Base-by-base conservation (phyloP, 2,888 invertebrate genomes). In the Himalopsyche tibetana region DNA sequence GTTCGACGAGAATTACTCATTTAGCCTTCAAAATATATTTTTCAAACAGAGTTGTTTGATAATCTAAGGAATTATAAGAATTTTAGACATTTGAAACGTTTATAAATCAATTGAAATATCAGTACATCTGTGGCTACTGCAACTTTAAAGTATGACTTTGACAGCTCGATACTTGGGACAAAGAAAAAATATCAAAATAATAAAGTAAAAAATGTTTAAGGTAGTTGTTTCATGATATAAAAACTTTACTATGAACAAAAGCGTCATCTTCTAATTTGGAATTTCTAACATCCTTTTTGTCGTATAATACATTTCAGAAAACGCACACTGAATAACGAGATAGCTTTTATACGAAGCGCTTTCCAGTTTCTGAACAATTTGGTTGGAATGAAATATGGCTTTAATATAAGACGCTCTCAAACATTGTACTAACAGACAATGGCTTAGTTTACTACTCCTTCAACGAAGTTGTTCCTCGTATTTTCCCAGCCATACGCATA, bases 371-470 rank as follows among this genome's bases (percentile, higher is more conserved):
- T 63, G 19, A 63, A 63, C 63, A 63, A 63, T 63, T 63, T 63
- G 63, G 63, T 19, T 63, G 28, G 63, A 63, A 63, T 63, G 63
- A 63, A 63, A 63, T 63, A 63, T 63, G 19, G 63, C 19, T 63
- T 63, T 63, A 63, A 63, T 63, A 63, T 63, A 63, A 63, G 63
- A 63, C 63, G 63, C 63, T 63, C 19, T 63, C 19, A n/a, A 63
- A 63, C 63, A 63, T 63, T 63, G 63, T 63, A 19, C 63, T 63
- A 63, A 63, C 63, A 63, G 63, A 63, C 63, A 63, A 63, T 63
- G 28, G 63, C 63, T 63, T 63, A 63, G 63, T 63, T 63, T 63
- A 63, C 63, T 63, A 63, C 19, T 19, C 63, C 19, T 19, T 19
- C 28, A 63, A 8, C 19, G 4, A 63, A 63, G 63, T 63, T 63